Conservation (phyloP, 2,888 invertebrate species). For the Trissolcus japonicus region DNA sequence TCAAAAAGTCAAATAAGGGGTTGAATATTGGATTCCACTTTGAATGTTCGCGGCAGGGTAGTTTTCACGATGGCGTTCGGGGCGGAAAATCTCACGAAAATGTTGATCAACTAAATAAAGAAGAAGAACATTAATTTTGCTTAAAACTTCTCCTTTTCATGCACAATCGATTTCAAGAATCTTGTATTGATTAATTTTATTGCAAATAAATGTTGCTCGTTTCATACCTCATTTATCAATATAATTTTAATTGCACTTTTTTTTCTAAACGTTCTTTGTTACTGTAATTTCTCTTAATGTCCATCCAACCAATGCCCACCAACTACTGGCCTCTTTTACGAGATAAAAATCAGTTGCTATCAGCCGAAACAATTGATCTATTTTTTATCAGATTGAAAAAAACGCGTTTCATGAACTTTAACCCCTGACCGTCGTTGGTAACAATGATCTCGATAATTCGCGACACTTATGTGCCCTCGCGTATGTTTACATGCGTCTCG, state of each 20-base stretch:
- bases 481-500: constrained; percentile 21
- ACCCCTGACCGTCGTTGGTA: constrained; percentile 44
- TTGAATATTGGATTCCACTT: no score
- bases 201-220: no score
- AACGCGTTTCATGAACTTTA: constrained; percentile 3
- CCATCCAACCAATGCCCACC: background rate
- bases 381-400: constrained; percentile 1
- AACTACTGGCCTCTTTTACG: background rate
- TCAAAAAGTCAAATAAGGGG: no score
- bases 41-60: constrained; percentile 2
- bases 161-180: no score
- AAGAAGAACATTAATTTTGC: no score
- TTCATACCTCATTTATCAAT: no score
- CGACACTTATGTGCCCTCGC: constrained; percentile 29
- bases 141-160: no score
- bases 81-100: background rate
- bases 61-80: constrained; percentile 6
- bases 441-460: constrained; percentile 42
- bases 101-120: no score
- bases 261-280: no score
- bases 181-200: no score
- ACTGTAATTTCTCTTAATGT: no score
- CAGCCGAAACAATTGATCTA: constrained; percentile 1
- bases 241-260: no score
- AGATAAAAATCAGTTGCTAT: background rate